Percentiles rank a stretch among this genome's conserved stretches.
These are phyloP conservation scores for Drosophila kambysellisi DNA, from an alignment of 2,888 invertebrate species.

Conservation along the genomic window DNA sequence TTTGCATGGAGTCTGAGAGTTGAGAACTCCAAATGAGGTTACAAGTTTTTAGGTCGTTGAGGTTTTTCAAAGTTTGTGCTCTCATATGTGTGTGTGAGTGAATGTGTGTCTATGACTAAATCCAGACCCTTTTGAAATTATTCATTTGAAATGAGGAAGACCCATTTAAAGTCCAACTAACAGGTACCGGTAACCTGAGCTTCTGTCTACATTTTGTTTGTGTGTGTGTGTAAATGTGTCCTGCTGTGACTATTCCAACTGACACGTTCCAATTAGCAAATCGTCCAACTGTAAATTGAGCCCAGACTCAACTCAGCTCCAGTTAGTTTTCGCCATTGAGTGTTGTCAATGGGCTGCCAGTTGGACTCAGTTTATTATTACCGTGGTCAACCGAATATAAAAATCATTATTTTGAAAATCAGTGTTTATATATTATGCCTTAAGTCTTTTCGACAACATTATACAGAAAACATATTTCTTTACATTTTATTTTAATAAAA, in stretches of 20 bases:
- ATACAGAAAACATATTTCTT: background rate
- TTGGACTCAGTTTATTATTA: background rate
- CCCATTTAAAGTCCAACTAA: background rate
- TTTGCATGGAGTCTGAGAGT: constrained; percentile 4
- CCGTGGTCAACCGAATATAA: background rate
- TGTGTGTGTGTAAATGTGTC: background rate
- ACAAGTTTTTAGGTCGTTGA: background rate
- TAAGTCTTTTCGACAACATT: background rate
- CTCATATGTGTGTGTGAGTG: background rate
- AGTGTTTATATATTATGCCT: background rate
- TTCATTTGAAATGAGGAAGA: constrained; percentile 30
- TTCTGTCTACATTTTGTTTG: background rate
- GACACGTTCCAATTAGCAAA: constrained; percentile 39
- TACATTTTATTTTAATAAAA: background rate
- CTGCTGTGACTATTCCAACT: constrained; percentile 6
- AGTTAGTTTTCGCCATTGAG: background rate
- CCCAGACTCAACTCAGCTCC: background rate
- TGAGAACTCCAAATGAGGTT: constrained; percentile 17
- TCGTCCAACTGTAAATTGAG: constrained; percentile 22
- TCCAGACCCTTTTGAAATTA: constrained; percentile 32
- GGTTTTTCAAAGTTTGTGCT: constrained; percentile 7
- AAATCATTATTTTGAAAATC: background rate
- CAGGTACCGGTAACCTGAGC: background rate
- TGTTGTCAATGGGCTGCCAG: background rate
- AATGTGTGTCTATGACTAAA: constrained; percentile 24